Conservation (phyloP, 2,797 vertebrate genomes). For the Setipinna tenuifilis region DNA sequence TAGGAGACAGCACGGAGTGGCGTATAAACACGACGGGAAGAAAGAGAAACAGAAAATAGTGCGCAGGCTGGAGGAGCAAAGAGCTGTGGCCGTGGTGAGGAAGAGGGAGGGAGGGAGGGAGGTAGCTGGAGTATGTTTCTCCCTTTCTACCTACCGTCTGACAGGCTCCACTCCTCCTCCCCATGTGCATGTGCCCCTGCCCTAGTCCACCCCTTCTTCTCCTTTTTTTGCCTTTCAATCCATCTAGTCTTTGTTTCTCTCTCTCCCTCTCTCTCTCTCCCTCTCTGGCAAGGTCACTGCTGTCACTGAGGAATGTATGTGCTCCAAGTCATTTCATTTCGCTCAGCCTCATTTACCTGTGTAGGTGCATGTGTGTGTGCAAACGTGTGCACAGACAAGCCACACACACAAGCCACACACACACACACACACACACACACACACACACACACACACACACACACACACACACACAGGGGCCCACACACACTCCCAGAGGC, state of each 20-base stretch:
- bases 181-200: not conserved
- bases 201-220: not conserved
- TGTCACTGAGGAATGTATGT: conserved; percentile 5
- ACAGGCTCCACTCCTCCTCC: conserved; percentile 39
- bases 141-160: conserved; percentile 42
- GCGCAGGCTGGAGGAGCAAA: conserved; percentile 35
- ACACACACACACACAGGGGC: not conserved
- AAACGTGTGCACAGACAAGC: not conserved
- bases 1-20: conserved; percentile 54
- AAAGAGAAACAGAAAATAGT: conserved; percentile 39
- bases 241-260: not conserved
- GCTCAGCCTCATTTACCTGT: not conserved
- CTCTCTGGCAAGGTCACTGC: conserved; percentile 8
- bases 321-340: conserved; percentile 17
- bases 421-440: not conserved
- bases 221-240: not conserved
- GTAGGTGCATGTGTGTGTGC: not conserved
- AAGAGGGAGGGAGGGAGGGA: not conserved
- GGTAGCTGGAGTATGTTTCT: conserved; percentile 46
- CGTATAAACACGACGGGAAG: conserved; percentile 33
- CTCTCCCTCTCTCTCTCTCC: not conserved
- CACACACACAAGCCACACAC: conserved; percentile 1
- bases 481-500: not conserved
- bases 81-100: conserved; percentile 53
- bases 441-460: not conserved